Conservation (phyloP, 2,797 vertebrate species). For the Monodelphis domestica region DNA sequence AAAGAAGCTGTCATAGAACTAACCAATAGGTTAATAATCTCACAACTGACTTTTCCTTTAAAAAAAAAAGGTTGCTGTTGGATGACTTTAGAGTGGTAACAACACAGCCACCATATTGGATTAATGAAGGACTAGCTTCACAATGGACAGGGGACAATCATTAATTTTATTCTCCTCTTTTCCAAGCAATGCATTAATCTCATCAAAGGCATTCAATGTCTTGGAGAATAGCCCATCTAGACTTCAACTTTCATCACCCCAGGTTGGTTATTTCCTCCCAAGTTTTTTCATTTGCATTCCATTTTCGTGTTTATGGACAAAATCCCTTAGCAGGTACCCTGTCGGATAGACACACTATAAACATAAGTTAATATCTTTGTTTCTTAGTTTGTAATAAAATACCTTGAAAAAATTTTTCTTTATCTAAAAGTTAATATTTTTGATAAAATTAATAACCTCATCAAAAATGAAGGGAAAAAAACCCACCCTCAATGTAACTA, state of each 20-base stretch:
- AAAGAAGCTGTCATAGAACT: neutral
- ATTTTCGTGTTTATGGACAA: conserved; percentile 37
- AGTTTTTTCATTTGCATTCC: neutral
- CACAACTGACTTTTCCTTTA: neutral
- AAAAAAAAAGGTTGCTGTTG: neutral
- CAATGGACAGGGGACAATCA: conserved; percentile 65
- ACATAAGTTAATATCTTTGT: neutral
- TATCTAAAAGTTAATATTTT: neutral
- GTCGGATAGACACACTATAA: too few species aligned
- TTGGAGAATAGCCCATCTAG: conserved; percentile 63
- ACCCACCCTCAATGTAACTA: neutral
- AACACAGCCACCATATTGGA: neutral
- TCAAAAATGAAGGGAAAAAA: neutral
- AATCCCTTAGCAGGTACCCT: neutral
- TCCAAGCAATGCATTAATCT: conserved; percentile 66
- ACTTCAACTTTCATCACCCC: conserved; percentile 46
- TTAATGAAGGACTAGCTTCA: conserved; percentile 48
- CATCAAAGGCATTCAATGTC: conserved; percentile 65
- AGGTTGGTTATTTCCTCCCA: neutral
- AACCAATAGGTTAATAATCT: neutral
- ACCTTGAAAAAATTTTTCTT: neutral
- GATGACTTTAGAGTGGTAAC: neutral
- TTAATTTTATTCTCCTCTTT: conserved; percentile 11
- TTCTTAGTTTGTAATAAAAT: too few species aligned
- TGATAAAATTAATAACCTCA: neutral